phyloP scores from a whole-genome alignment of 2,113 vertebrate genomes.

The Lagopus leucura region DNA sequence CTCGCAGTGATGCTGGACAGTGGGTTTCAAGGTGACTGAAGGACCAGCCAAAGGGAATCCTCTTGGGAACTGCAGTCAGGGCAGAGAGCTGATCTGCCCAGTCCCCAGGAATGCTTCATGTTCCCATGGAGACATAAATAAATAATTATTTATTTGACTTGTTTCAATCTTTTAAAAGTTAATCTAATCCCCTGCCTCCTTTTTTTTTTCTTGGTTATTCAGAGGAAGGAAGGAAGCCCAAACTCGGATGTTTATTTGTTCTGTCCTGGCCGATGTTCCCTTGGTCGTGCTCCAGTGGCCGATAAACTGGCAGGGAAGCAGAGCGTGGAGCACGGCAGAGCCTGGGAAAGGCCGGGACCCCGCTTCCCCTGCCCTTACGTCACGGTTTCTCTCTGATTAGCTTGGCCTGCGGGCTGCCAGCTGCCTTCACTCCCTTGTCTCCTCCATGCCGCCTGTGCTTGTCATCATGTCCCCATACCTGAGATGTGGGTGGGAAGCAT shows the following conservation, averaged over 20 bases:
- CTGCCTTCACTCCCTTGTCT: not conserved
- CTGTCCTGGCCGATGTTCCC: slow-evolving; percentile 60
- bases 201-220: not conserved
- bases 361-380: not conserved
- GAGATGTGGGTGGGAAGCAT: not conserved
- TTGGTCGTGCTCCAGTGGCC: slow-evolving; percentile 54
- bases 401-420: not conserved
- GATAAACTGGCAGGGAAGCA: slow-evolving; percentile 55
- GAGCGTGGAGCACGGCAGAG: slow-evolving; percentile 50
- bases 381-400: not conserved
- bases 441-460: not conserved
- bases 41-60: not conserved
- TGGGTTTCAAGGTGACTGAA: not conserved
- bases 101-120: not conserved
- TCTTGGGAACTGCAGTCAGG: not conserved
- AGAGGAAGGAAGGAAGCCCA: slow-evolving; percentile 64
- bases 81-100: fast-evolving
- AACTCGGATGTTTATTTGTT: slow-evolving; percentile 69
- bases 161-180: not conserved
- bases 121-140: slow-evolving; percentile 24
- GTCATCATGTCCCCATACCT: not conserved
- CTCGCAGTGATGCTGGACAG: not conserved
- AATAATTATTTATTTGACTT: slow-evolving; percentile 42
- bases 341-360: slow-evolving; percentile 71
- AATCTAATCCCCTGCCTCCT: not conserved